phyloP scores from a whole-genome alignment of 2,797 vertebrate species.

The Coreius guichenoti region DNA sequence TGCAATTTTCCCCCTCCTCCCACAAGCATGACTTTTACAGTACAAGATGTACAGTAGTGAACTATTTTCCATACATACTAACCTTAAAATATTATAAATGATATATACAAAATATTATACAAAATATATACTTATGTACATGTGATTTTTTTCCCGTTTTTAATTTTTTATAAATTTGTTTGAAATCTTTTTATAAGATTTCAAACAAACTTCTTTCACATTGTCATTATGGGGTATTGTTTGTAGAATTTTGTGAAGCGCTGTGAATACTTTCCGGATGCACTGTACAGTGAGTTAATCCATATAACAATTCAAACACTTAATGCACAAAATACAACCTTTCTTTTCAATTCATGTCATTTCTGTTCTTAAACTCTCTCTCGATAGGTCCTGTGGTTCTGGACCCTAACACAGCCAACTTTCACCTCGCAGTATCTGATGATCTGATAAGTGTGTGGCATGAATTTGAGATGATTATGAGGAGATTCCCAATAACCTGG shows the following conservation, averaged over 20 bases:
- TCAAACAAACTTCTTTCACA: conserved; percentile 21
- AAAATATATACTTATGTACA: no score
- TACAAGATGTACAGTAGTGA: neutral
- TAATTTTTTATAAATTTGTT: no score
- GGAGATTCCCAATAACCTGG: conserved; percentile 27
- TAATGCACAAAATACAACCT: neutral
- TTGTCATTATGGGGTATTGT: no score
- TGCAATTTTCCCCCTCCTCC: neutral
- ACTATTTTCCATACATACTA: no score
- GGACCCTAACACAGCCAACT: conserved; percentile 57
- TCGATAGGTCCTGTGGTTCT: conserved; percentile 50
- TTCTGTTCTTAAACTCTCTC: neutral
- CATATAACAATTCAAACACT: neutral
- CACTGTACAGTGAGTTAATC: conserved; percentile 46
- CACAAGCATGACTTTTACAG: conserved; percentile 22
- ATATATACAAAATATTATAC: no score
- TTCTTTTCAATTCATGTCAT: neutral
- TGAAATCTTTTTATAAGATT: no score
- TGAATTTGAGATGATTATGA: neutral
- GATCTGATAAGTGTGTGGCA: conserved; percentile 49
- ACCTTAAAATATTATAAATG: no score
- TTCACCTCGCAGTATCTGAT: conserved; percentile 36
- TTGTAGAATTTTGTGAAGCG: no score
- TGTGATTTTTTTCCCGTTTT: no score
- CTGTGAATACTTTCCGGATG: no score